These are phyloP conservation scores for Apamea epomidion DNA, from an alignment of 2,888 invertebrate species.

Conservation along the genomic window DNA sequence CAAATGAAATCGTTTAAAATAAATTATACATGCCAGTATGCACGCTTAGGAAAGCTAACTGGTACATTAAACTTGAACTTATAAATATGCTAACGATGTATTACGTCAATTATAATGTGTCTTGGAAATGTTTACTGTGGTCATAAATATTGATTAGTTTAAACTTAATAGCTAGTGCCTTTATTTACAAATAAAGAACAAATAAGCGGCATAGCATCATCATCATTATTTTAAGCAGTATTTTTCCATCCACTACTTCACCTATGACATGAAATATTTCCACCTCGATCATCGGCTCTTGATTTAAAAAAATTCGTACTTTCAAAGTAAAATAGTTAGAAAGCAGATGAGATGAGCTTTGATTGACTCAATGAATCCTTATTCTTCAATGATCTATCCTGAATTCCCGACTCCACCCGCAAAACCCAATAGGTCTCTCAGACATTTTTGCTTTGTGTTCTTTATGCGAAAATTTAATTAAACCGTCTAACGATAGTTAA, in stretches of 20 bases:
- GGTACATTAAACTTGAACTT: constrained; percentile 27
- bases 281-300: background rate
- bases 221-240: background rate
- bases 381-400: background rate
- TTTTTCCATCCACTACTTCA: background rate
- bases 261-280: background rate
- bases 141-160: constrained; percentile 27
- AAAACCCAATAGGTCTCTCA: background rate
- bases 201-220: background rate
- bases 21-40: background rate
- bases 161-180: constrained; percentile 4
- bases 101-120: constrained; percentile 15
- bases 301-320: background rate
- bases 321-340: background rate
- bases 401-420: background rate
- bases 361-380: background rate
- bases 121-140: constrained; percentile 18
- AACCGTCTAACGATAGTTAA: constrained; percentile 30
- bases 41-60: constrained; percentile 11
- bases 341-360: background rate
- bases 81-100: constrained; percentile 32
- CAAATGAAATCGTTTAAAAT: constrained; percentile 6
- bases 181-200: constrained; percentile 3
- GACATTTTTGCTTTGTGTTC: background rate
- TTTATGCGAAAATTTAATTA: constrained; percentile 5